These are phyloP conservation scores for Orchesellides sinensis DNA, from an alignment of 2,888 invertebrate genomes.

Conservation along the genomic window DNA sequence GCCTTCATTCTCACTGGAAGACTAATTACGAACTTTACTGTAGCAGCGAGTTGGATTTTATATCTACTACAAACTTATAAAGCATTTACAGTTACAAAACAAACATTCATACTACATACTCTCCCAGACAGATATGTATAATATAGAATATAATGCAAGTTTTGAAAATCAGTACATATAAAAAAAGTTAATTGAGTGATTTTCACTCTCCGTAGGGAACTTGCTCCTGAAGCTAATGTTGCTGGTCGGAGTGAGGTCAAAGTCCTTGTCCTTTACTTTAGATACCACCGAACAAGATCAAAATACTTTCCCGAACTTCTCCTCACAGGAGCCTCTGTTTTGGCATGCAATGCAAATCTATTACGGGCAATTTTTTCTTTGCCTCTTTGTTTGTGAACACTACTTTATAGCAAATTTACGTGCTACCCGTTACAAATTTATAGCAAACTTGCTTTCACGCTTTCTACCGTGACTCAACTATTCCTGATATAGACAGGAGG, in stretches of 20 bases:
- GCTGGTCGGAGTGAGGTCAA: background rate
- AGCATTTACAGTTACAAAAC: background rate
- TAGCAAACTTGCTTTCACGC: background rate
- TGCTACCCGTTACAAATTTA: background rate
- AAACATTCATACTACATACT: too few relatives aligned
- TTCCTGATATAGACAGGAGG: constrained; percentile 10
- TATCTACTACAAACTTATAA: too few relatives aligned
- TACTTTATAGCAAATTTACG: too few relatives aligned
- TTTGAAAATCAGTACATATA: background rate
- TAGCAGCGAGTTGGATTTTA: too few relatives aligned
- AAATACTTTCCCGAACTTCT: background rate
- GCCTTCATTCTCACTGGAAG: too few relatives aligned
- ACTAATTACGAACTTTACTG: too few relatives aligned
- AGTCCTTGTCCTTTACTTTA: constrained; percentile 34
- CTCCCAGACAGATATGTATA: background rate
- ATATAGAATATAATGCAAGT: background rate
- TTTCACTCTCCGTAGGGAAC: background rate
- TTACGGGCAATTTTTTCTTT: background rate
- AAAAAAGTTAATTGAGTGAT: too few relatives aligned
- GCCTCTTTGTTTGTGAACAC: background rate
- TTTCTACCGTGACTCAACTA: background rate
- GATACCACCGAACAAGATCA: background rate
- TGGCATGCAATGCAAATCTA: constrained; percentile 5
- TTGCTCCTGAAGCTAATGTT: background rate
- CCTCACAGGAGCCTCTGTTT: background rate